phyloP scores from a whole-genome alignment of 2,888 invertebrate genomes.

The Hermaeophaga mercurialis region DNA sequence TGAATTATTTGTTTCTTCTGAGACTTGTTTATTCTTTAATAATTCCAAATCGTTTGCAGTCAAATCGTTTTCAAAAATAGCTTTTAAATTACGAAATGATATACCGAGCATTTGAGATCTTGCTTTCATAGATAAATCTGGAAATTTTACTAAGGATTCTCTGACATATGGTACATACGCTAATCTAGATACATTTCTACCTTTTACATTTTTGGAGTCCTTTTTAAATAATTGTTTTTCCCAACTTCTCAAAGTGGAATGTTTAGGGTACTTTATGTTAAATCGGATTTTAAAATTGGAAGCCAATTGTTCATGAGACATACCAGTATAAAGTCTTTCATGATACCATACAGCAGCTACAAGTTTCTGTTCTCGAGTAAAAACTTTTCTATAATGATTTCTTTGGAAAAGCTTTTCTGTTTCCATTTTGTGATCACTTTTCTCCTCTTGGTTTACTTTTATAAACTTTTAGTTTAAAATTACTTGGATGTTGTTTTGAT shows the following conservation, averaged over 20 bases:
- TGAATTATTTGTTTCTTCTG: no score
- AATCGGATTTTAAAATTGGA: constrained; percentile 11
- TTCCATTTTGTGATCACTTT: no score
- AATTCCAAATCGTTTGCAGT: background rate
- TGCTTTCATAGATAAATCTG: background rate
- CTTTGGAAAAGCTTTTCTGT: no score
- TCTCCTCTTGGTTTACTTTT: no score
- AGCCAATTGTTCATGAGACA: constrained; percentile 1
- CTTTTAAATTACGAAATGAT: background rate
- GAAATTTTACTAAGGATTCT: constrained; percentile 10
- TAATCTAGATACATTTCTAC: background rate
- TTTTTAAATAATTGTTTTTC: background rate
- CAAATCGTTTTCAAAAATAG: background rate
- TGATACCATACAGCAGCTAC: constrained; percentile 15
- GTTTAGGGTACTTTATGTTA: background rate
- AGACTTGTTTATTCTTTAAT: background rate
- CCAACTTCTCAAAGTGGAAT: background rate
- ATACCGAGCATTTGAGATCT: constrained; percentile 10
- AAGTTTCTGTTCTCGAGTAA: constrained; percentile 15
- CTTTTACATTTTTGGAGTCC: background rate
- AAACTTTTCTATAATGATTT: no score
- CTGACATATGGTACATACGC: constrained; percentile 11
- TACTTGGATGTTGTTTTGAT: no score
- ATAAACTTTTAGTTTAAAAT: no score
- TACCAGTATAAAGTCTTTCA: constrained; percentile 10